phyloP scores from a whole-genome alignment of 1,140 invertebrate species.

The Drosophila sturtevanti region DNA sequence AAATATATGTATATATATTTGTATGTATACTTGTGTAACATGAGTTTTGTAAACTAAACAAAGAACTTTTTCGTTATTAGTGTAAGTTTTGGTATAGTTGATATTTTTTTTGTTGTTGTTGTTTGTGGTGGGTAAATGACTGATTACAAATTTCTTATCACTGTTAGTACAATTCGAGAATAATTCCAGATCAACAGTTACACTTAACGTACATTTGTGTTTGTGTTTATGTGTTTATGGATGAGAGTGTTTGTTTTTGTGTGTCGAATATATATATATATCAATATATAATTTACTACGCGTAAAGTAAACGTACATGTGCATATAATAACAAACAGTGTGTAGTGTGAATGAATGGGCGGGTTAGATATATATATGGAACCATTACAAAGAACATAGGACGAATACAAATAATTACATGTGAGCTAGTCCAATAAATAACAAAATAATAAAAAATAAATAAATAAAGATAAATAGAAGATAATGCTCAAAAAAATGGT shows the following conservation, averaged over 20 bases:
- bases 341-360: slow-evolving; percentile 58
- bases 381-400: slow-evolving; percentile 65
- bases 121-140: slow-evolving; percentile 41
- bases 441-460: background rate
- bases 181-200: slow-evolving; percentile 60
- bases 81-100: slow-evolving; percentile 28
- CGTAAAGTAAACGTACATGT: slow-evolving; percentile 58
- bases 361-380: slow-evolving; percentile 68
- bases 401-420: slow-evolving; percentile 70
- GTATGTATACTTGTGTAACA: slow-evolving; percentile 32
- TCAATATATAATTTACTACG: slow-evolving; percentile 51
- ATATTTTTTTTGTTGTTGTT: slow-evolving; percentile 10
- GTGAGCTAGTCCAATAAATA: slow-evolving; percentile 24
- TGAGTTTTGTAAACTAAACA: slow-evolving; percentile 48
- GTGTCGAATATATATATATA: slow-evolving; percentile 47
- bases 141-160: slow-evolving; percentile 59
- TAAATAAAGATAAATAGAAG: slow-evolving; percentile 1
- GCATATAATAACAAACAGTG: slow-evolving; percentile 68
- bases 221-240: slow-evolving; percentile 15
- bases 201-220: slow-evolving; percentile 65
- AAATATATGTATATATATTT: slow-evolving; percentile 41
- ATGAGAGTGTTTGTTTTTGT: slow-evolving; percentile 23
- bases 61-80: slow-evolving; percentile 44
- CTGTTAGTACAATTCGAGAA: slow-evolving; percentile 66
- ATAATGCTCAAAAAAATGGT: background rate